Evolutionary conservation across 2,797 vertebrate species (phyloP).

Genomic region (Paedocypris micromegethes): DNA sequence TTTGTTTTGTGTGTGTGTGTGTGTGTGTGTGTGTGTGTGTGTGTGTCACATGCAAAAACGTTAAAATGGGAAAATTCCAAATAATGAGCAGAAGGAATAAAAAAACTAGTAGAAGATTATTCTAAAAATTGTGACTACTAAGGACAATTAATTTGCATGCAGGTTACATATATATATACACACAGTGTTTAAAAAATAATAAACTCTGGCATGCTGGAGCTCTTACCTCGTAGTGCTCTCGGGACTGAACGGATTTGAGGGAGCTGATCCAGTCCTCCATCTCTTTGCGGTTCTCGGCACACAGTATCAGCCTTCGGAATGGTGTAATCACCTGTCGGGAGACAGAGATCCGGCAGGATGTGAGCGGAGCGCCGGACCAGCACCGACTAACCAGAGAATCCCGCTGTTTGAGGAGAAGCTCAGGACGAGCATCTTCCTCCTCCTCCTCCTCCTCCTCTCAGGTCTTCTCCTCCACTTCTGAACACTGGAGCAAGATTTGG

Average conservation of each 20-base stretch:
- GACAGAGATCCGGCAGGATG: conserved; percentile 40
- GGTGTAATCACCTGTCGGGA: conserved; percentile 81
- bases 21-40: too few species aligned
- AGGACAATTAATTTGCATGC: too few species aligned
- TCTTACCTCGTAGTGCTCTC: conserved; percentile 95
- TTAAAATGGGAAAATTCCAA: too few species aligned
- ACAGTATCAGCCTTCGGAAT: conserved; percentile 82
- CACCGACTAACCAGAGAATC: conserved; percentile 39
- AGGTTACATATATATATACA: too few species aligned
- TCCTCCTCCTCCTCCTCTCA: conserved; percentile 22
- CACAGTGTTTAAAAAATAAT: not conserved
- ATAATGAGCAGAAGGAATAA: too few species aligned
- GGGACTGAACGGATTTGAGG: conserved; percentile 86
- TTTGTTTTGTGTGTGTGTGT: too few species aligned
- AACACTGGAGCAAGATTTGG: conserved; percentile 60
- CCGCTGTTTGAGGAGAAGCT: conserved; percentile 58
- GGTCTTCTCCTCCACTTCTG: conserved; percentile 37
- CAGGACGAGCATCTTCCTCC: conserved; percentile 43
- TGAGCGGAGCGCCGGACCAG: conserved; percentile 41
- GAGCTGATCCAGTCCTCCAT: conserved; percentile 93
- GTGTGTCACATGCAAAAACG: too few species aligned
- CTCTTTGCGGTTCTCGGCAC: conserved; percentile 86
- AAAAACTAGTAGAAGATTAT: too few species aligned
- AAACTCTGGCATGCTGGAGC: conserved; percentile 3
- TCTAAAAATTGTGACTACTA: too few species aligned